Evolutionary conservation across 23 tunicate genomes (phyloP), one percentile per base, ranked within the genome.

Genomic region (Diplosoma virens): DNA sequence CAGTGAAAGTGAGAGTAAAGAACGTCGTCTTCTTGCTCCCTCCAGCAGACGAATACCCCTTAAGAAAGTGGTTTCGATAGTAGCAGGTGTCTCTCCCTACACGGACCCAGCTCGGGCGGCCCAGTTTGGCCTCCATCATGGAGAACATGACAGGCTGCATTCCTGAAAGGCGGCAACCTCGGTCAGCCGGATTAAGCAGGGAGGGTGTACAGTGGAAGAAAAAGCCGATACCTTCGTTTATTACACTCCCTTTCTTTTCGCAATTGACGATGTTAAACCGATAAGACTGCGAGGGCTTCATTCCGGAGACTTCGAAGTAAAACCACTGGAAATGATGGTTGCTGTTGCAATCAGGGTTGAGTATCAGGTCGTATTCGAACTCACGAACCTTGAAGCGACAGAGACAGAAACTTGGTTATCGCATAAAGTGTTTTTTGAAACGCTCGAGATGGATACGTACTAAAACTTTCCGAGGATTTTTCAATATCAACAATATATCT

Each of bases 131-230:
- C 65, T 89, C 96, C 17, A 64, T 33, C 73, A 84, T 80, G 32
- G 99, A 95, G 35, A 50, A 95, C 96, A 95, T 89, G 16, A 95
- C 93, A 22, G 99, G 99, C 69, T 95, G 99, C 99, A 95, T 95
- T 46, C 99, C 99, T 84, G 56, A 28, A 54, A 59, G 35, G 1
- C 73, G 30, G 23, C 6, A 36, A 7, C n/a, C n/a, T n/a, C n/a
- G n/a, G n/a, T n/a, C n/a, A n/a, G n/a, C n/a, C n/a, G n/a, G n/a
- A n/a, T n/a, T n/a, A n/a, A n/a, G n/a, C n/a, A n/a, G n/a, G n/a
- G n/a, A n/a, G n/a, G n/a, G n/a, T n/a, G n/a, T n/a, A n/a, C n/a
- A n/a, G n/a, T n/a, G n/a, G n/a, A n/a, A n/a, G n/a, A n/a, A n/a
- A n/a, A n/a, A n/a, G n/a, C n/a, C n/a, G n/a, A n/a, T 5, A 79